These are phyloP conservation scores for Synergus japonicus DNA, from an alignment of 2,888 invertebrate genomes.

Conservation along the genomic window DNA sequence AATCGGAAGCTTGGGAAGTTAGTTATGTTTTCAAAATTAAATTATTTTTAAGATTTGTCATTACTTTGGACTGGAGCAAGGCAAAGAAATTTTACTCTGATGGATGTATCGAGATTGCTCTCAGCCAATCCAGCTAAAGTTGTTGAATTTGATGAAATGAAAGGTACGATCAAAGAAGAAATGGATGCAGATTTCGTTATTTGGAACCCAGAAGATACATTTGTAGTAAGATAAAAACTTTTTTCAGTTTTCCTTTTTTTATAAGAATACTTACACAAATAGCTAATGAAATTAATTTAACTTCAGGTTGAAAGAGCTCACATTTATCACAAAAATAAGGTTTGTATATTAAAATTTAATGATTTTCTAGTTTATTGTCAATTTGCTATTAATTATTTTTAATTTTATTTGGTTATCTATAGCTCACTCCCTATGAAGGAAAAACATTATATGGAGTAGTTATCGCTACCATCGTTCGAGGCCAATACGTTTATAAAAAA, in stretches of 20 bases:
- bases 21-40: background rate
- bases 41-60: slow-evolving; percentile 74
- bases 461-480: slow-evolving; percentile 83
- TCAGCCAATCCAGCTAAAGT: slow-evolving; percentile 82
- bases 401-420: slow-evolving; percentile 53
- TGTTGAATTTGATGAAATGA: slow-evolving; percentile 81
- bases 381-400: background rate
- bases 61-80: slow-evolving; percentile 84
- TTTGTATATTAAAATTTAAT: slow-evolving; percentile 64
- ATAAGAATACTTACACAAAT: background rate
- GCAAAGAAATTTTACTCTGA: slow-evolving; percentile 79
- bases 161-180: slow-evolving; percentile 82
- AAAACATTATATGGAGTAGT: slow-evolving; percentile 82
- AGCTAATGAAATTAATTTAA: background rate
- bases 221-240: slow-evolving; percentile 76
- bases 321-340: slow-evolving; percentile 85
- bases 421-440: slow-evolving; percentile 84
- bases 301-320: slow-evolving; percentile 76
- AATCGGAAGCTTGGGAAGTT: slow-evolving; percentile 70
- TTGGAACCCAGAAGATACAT: slow-evolving; percentile 83
- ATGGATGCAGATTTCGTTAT: slow-evolving; percentile 86
- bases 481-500: slow-evolving; percentile 80
- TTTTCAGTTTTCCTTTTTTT: slow-evolving; percentile 9
- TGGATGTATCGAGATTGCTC: slow-evolving; percentile 81
- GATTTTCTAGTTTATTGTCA: background rate